These are phyloP conservation scores for Thecophora atra DNA, from an alignment of 2,888 invertebrate species.

Conservation along the genomic window DNA sequence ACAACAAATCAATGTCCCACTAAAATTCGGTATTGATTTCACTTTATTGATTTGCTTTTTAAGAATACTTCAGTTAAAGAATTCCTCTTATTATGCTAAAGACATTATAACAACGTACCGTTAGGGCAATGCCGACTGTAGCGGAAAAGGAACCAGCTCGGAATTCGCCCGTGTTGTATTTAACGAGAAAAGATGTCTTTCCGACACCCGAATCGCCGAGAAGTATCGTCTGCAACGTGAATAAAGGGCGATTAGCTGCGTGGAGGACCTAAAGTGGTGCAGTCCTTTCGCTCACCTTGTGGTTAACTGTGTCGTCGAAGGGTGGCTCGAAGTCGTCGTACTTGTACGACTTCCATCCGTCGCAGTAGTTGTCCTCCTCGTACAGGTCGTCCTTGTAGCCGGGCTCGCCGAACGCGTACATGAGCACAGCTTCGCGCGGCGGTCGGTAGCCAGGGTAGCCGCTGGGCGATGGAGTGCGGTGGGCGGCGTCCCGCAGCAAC, in stretches of 20 bases:
- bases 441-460: slow-evolving; percentile 84
- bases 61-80: too few species aligned
- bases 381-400: slow-evolving; percentile 55
- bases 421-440: slow-evolving; percentile 74
- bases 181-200: slow-evolving; percentile 90
- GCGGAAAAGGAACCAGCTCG: slow-evolving; percentile 91
- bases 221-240: slow-evolving; percentile 80
- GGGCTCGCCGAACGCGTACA: slow-evolving; percentile 65
- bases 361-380: slow-evolving; percentile 55
- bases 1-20: background rate
- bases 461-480: slow-evolving; percentile 75
- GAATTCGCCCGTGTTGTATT: slow-evolving; percentile 93
- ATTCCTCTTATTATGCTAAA: too few species aligned
- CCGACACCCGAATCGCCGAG: slow-evolving; percentile 94
- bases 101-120: slow-evolving; percentile 73
- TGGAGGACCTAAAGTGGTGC: background rate
- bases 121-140: slow-evolving; percentile 94
- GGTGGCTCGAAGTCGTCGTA: slow-evolving; percentile 62
- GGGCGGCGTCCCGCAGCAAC: slow-evolving; percentile 50
- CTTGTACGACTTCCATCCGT: slow-evolving; percentile 65
- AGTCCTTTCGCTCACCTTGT: slow-evolving; percentile 69
- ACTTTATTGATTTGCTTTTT: background rate
- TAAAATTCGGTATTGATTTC: background rate
- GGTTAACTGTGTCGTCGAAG: slow-evolving; percentile 71
- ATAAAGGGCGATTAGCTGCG: background rate